A percentile compares a stretch with the other conserved stretches of the same genome.
Conservation (phyloP, 2,797 vertebrate genomes). For the Enteromius unitaeniatus region DNA sequence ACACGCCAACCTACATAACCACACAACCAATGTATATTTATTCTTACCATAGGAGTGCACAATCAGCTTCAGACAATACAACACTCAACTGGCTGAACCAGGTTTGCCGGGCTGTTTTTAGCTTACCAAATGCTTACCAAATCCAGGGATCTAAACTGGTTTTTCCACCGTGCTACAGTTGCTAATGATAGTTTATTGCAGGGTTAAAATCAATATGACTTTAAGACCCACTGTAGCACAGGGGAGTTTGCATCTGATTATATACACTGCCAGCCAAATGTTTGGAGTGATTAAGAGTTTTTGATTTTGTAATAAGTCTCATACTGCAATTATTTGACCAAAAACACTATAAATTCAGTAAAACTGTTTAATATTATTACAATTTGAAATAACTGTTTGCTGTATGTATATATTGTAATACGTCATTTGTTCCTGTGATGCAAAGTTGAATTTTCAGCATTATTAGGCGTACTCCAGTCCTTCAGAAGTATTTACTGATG, state of each 20-base stretch:
- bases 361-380: background rate
- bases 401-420: background rate
- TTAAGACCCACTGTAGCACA: constrained; percentile 4
- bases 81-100: constrained; percentile 22
- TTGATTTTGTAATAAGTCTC: background rate
- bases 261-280: background rate
- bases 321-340: background rate
- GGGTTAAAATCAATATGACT: constrained; percentile 17
- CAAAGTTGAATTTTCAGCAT: background rate
- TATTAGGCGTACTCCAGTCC: background rate
- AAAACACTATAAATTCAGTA: background rate
- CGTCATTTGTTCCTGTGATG: background rate
- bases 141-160: background rate
- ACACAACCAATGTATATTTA: constrained; percentile 37
- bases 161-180: constrained; percentile 7
- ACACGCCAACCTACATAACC: constrained; percentile 2
- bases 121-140: background rate
- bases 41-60: constrained; percentile 3
- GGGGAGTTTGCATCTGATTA: background rate
- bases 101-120: constrained; percentile 1
- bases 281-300: background rate
- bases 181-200: background rate
- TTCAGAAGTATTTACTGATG: background rate
- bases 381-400: background rate
- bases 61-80: constrained; percentile 6